Conservation (phyloP, 2,888 invertebrate species). For the Incurvaria masculella region DNA sequence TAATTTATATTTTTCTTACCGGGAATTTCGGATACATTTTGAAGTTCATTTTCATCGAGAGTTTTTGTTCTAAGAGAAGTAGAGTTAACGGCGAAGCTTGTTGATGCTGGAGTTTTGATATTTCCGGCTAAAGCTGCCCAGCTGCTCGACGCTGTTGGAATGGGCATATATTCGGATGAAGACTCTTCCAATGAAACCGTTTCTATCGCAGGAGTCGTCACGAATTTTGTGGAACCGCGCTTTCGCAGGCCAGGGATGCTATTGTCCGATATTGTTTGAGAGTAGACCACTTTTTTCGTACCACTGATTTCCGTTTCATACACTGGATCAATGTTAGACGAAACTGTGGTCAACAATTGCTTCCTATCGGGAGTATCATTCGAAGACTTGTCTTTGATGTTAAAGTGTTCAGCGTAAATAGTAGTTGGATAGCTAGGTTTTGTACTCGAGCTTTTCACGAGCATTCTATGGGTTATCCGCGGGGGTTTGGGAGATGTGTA, state of each 20-base stretch:
- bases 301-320: constrained; percentile 39
- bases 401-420: constrained; percentile 44
- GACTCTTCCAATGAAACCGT: constrained; percentile 20
- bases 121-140: constrained; percentile 49
- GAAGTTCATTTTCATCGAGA: constrained; percentile 42
- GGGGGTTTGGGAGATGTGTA: constrained; percentile 39
- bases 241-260: constrained; percentile 48
- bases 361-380: neutral
- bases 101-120: constrained; percentile 34
- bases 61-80: constrained; percentile 28
- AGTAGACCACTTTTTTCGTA: constrained; percentile 38
- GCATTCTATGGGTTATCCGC: constrained; percentile 39
- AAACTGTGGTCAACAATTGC: constrained; percentile 35
- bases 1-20: constrained; percentile 24
- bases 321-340: constrained; percentile 50
- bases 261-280: constrained; percentile 42
- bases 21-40: constrained; percentile 39
- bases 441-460: constrained; percentile 28
- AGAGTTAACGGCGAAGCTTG: constrained; percentile 24
- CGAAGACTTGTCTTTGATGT: constrained; percentile 31
- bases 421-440: constrained; percentile 32
- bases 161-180: constrained; percentile 32
- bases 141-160: constrained; percentile 49
- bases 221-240: constrained; percentile 47
- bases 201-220: constrained; percentile 27